phyloP scores from a whole-genome alignment of 2,113 vertebrate species.

The Bos taurus region ARS-UCD2.0 NC_037336.1:8274001-8274500 shows the following conservation, averaged over 20 bases:
- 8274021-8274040: background rate
- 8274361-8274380: background rate
- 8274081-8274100: background rate
- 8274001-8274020: background rate
- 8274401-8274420: background rate
- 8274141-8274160: background rate
- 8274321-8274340: background rate
- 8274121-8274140: background rate
- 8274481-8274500: background rate
- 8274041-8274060: background rate
- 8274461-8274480: background rate
- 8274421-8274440: background rate
- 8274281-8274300: background rate
- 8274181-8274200: background rate
- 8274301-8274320: background rate
- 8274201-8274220: background rate
- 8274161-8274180: background rate
- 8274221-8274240: background rate
- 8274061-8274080: background rate
- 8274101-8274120: background rate
- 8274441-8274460: background rate
- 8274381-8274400: accelerated
- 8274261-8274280: background rate
- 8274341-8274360: background rate
- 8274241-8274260: background rate